Evolutionary conservation across 2,888 invertebrate species (phyloP), one percentile per base, ranked within the genome.

Genomic region (Brachyptera risi): DNA sequence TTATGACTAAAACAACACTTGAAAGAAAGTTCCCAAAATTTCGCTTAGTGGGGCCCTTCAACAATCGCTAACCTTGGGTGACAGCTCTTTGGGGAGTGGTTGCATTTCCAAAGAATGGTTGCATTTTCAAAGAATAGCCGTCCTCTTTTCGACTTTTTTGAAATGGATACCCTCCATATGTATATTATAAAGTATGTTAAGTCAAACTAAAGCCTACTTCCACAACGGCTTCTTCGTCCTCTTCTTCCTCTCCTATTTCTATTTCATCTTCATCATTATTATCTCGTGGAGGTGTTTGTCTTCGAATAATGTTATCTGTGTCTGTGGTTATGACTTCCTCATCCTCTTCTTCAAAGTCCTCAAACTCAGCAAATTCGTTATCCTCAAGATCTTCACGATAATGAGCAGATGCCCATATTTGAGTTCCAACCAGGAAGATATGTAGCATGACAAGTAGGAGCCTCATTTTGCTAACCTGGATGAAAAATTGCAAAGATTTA

Each of bases 321-420:
- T 60, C 63, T 27, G 38, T 59, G n/a, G 27, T 21, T 11, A 50
- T 15, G 21, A 44, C 51, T 42, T 65, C 63, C n/a, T 80, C 80
- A 63, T 82, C 83, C 23, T 89, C 90, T 47, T 85, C 85, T 70
- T 88, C 88, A 73, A 91, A 88, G 73, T 93, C 90, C 75, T 92
- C 92, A 76, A 95, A 96, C 76, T 96, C 96, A 0, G 95, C 95
- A 79, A 96, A 96, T 70, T 96, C 96, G 80, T 93, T 92, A 73
- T 94, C 93, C 68, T 88, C 86, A 63, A 78, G 72, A 61, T 78
- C 78, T 61, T 80, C 78, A 1, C 74, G 73, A 56, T 74, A 75
- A 62, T 66, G 54, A 57, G 70, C 63, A 78, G 76, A 76, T 2
- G 72, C 76, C 75, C 74, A 75, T 35, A 76, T 63, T 67, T 75